Base-by-base conservation (phyloP, 2,113 vertebrate species). In the Ameiurus melas region DNA sequence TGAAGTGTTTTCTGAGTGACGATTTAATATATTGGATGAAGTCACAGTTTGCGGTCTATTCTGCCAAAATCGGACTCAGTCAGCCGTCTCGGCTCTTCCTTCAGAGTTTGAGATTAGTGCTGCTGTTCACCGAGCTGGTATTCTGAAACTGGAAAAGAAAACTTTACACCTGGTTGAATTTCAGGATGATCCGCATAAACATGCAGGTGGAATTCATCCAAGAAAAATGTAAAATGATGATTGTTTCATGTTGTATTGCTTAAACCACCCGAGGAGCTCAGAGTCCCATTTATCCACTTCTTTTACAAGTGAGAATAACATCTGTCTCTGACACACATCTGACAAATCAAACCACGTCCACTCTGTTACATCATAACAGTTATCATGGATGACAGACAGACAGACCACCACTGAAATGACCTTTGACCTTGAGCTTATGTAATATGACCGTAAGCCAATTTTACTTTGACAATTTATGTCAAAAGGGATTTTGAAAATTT, bases 1-100 rank as follows among this genome's bases (percentile, higher is more conserved):
- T 84, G 83, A 84, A 84, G 83, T 84, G 83, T 84, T 66, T 51
- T 53, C 7, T 66, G 62, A 84, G 83, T 84, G 83, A 68, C 30
- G 62, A 84, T 84, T 68, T 68, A 84, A 84, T 84, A 51, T 53
- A 84, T 84, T 84, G 83, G 62, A 84, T 84, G 83, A 84, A 84
- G 83, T 84, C 62, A 84, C 62, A 30, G 62, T 68, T 39, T 19
- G n/a, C 8, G 58, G 58, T 66, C n/a, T 83, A 47, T 83, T 68
- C 43, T 68, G 83, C 83, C 83, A 84, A 84, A 84, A 30, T 84
- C 83, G 30, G 60, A 53, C 39, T 83, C 82, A 66, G 60, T 68
- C 83, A 43, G 30, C 80, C 51, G 19, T 66, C 39, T 64, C 36
- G n/a, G 39, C 60, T 62, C 13, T 27, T 84, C 60, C 60, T 51